These are phyloP conservation scores for Bombyx huttoni DNA, from an alignment of 2,888 invertebrate species.

Conservation along the genomic window DNA sequence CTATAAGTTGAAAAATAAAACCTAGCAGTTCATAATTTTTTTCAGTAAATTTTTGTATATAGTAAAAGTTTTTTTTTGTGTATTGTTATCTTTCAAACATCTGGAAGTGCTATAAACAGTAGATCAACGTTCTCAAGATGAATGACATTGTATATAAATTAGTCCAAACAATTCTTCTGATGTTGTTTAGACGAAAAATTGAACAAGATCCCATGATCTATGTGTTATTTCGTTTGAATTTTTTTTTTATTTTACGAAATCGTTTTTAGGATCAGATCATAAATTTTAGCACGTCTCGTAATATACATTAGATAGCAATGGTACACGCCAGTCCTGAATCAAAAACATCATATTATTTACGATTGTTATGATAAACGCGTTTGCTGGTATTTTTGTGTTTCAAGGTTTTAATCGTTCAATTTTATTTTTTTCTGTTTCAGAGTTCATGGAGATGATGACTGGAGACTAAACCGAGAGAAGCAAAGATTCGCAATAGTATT, in stretches of 20 bases:
- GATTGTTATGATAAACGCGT: neutral
- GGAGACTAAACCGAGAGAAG: conserved; percentile 76
- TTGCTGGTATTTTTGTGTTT: neutral
- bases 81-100: neutral
- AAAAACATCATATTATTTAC: neutral
- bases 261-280: neutral
- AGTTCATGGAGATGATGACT: conserved; percentile 97
- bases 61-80: neutral
- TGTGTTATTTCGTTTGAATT: neutral
- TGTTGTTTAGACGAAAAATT: neutral
- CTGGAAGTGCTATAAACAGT: neutral
- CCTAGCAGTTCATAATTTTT: neutral
- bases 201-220: neutral
- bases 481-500: conserved; percentile 29
- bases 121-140: neutral
- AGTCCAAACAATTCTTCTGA: conserved; percentile 4
- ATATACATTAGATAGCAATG: neutral
- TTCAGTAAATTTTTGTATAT: neutral
- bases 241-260: neutral
- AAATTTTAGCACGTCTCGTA: neutral
- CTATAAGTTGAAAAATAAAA: too few relatives aligned
- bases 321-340: neutral
- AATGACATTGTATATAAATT: neutral
- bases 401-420: neutral
- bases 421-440: conserved; percentile 59